Conservation (phyloP, 2,113 vertebrate genomes). For the Coptodon bakossiorum region DNA sequence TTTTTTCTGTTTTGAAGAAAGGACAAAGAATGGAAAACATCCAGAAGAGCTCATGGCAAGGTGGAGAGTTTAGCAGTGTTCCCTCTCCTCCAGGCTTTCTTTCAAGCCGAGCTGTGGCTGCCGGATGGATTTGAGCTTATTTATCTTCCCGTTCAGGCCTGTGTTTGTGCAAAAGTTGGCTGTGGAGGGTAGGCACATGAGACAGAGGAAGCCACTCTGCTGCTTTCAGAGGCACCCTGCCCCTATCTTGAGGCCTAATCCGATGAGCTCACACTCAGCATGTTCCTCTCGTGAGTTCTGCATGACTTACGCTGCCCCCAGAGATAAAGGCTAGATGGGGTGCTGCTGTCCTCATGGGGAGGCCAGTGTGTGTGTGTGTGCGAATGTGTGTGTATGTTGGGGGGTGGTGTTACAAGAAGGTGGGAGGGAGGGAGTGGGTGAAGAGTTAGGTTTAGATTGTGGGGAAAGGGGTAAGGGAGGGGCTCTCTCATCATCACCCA, state of each 20-base stretch:
- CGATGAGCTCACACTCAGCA: conserved; percentile 71
- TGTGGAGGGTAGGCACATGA: conserved; percentile 4
- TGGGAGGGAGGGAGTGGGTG: conserved; percentile 34
- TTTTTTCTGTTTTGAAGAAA: not conserved
- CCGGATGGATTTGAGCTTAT: not conserved
- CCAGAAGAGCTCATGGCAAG: not conserved
- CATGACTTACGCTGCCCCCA: conserved; percentile 71
- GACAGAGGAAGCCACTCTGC: conserved; percentile 8
- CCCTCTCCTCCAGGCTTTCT: not conserved
- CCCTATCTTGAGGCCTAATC: conserved; percentile 62
- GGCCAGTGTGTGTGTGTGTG: not conserved
- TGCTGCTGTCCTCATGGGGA: conserved; percentile 38
- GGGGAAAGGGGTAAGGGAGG: conserved; percentile 5
- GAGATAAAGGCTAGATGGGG: conserved; percentile 58
- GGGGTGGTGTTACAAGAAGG: not conserved
- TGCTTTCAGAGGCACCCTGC: conserved; percentile 31
- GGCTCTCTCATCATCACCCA: conserved; percentile 41
- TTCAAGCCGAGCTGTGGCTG: not conserved
- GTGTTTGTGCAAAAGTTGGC: not conserved
- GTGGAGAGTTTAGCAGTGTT: not conserved
- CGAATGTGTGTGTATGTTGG: not conserved
- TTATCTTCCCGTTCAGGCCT: not conserved
- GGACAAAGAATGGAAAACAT: not conserved
- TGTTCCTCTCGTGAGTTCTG: conserved; percentile 73
- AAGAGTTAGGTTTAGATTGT: conserved; percentile 8